phyloP scores from a whole-genome alignment of 2,888 invertebrate species.

The Molorchus minor region DNA sequence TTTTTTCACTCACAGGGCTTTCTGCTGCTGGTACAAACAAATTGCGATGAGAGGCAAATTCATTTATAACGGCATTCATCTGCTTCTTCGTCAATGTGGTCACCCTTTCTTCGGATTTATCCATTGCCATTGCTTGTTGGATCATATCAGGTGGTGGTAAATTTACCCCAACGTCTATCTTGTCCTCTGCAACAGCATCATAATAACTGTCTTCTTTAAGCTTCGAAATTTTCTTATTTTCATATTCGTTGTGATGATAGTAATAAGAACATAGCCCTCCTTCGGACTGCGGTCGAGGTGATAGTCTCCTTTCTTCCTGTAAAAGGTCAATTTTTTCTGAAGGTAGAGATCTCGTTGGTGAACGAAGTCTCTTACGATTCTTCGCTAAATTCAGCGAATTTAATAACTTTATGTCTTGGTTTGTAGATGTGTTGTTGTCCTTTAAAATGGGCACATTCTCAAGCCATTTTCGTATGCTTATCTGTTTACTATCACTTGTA shows the following conservation, averaged over 20 bases:
- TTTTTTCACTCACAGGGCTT: conserved; percentile 29
- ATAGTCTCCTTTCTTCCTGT: conserved; percentile 42
- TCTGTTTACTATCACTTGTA: conserved; percentile 75
- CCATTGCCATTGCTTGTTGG: conserved; percentile 72
- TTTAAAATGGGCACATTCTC: conserved; percentile 72
- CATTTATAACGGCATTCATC: conserved; percentile 71
- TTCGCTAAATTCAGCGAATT: too few species aligned
- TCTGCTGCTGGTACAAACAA: conserved; percentile 31
- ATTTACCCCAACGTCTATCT: conserved; percentile 22
- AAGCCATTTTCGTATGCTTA: conserved; percentile 78
- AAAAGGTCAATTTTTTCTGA: conserved; percentile 37
- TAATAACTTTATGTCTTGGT: conserved; percentile 10
- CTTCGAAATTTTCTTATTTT: background rate
- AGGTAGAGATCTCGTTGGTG: conserved; percentile 56
- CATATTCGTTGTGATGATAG: background rate
- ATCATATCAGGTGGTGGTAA: conserved; percentile 70
- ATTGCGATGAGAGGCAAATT: conserved; percentile 57
- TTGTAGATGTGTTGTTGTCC: conserved; percentile 11
- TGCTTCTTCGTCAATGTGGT: conserved; percentile 68
- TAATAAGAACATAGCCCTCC: conserved; percentile 5
- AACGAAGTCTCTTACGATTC: conserved; percentile 51
- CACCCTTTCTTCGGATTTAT: conserved; percentile 58
- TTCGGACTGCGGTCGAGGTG: conserved; percentile 50
- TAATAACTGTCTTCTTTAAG: conserved; percentile 37
- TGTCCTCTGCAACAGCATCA: conserved; percentile 39